Evolutionary conservation across 2,888 invertebrate genomes (phyloP), one percentile per base, ranked within the genome.

Genomic region (Mechanitis mazaeus): DNA sequence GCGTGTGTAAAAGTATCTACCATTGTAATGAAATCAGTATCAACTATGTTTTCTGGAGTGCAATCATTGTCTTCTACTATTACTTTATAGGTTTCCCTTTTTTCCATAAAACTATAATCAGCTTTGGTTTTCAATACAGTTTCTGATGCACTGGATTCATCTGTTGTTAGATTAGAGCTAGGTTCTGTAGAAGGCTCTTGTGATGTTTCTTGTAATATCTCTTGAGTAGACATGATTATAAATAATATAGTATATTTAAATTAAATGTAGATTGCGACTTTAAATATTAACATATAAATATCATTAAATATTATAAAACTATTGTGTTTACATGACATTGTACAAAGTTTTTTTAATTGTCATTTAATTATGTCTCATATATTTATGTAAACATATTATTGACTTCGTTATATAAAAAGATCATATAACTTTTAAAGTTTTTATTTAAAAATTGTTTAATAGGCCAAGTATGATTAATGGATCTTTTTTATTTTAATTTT

Each of bases 1-100:
- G 87, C 86, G 59, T 89, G 89, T 3, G 75, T 70, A 66, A 77
- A 80, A 0, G 65, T 69, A 3, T 87, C 86, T 12, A 79, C 78
- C 82, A 88, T 83, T 3, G 76, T 78, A n/a, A 80, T 69, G 64
- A 74, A 85, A 3, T 75, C 73, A 1, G 71, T 64, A 59, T 83
- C 81, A 1, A 76, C 66, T 42, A 90, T 77, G 66, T 85, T 74
- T 1, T 84, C 83, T 0, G 90, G 90, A 1, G 89, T 89, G 11
- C 77, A 69, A 63, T 90, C 85, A 0, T 72, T 59, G 3, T 69
- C 72, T 28, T 82, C 76, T 1, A 75, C 67, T 2, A 83, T 68
- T 3, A 88, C 79, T 31, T 71, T 72, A 66, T 76, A 82, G 2
- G 67, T 68, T 50, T 72, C 68, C 42, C 90, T 76, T 42, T 81